phyloP scores from a whole-genome alignment of 2,113 vertebrate species.

The Lota lota region DNA sequence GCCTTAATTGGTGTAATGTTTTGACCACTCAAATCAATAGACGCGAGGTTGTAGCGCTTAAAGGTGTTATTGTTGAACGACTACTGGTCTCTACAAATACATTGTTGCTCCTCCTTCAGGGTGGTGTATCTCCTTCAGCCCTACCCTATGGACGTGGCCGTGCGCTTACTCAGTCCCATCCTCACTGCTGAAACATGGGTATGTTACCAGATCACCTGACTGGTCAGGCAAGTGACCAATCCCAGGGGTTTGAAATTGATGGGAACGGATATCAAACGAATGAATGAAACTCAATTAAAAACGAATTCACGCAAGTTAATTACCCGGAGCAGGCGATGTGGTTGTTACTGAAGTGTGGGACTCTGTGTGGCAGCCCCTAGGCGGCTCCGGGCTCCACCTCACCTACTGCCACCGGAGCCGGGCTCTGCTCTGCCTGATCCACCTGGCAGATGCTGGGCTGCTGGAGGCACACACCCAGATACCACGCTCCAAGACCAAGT shows the following conservation, averaged over 20 bases:
- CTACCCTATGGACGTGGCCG: constrained; percentile 74
- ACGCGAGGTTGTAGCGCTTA: too few species aligned
- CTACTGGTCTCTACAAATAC: too few species aligned
- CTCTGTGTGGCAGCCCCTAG: constrained; percentile 71
- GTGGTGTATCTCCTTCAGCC: constrained; percentile 87
- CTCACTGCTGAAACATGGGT: constrained; percentile 84
- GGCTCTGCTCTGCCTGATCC: constrained; percentile 86
- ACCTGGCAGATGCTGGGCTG: constrained; percentile 77
- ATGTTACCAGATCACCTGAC: constrained; percentile 39
- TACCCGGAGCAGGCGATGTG: neutral
- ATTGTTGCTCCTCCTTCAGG: constrained; percentile 57
- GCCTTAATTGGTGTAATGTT: too few species aligned
- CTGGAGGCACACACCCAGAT: constrained; percentile 84
- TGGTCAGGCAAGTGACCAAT: too few species aligned
- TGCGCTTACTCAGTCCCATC: constrained; percentile 81
- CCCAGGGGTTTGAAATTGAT: too few species aligned
- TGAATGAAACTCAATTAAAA: too few species aligned
- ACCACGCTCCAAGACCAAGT: constrained; percentile 82
- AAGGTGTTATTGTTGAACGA: too few species aligned
- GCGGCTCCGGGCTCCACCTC: constrained; percentile 73
- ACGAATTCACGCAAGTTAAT: too few species aligned
- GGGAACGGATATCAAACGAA: too few species aligned
- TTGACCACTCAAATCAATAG: too few species aligned
- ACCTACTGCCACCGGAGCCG: constrained; percentile 85
- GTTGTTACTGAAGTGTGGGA: neutral